A percentile compares a stretch with the other conserved stretches of the same genome.
These are phyloP conservation scores for Pyralis farinalis DNA, from an alignment of 2,888 invertebrate genomes.

Conservation along the genomic window DNA sequence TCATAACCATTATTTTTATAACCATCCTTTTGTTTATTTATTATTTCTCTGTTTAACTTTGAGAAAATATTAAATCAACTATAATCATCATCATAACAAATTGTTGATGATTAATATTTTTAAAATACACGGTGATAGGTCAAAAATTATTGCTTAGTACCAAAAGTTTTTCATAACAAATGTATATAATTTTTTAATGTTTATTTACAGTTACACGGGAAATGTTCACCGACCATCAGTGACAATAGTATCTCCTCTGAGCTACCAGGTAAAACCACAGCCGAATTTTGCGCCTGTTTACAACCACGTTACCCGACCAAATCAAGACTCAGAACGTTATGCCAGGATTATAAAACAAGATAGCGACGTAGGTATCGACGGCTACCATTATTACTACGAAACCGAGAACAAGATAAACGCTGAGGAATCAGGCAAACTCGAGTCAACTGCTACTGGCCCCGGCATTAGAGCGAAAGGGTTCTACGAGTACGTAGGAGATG, in stretches of 20 bases:
- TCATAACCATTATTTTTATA: too few relatives aligned
- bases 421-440: slow-evolving; percentile 82
- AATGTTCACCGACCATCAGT: background rate
- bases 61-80: too few relatives aligned
- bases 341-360: slow-evolving; percentile 79
- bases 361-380: slow-evolving; percentile 68
- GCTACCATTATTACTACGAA: slow-evolving; percentile 82
- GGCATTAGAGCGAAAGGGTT: slow-evolving; percentile 84
- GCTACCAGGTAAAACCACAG: slow-evolving; percentile 12
- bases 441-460: slow-evolving; percentile 69
- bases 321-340: slow-evolving; percentile 50
- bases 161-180: too few relatives aligned
- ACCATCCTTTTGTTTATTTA: too few relatives aligned
- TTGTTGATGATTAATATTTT: too few relatives aligned
- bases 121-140: too few relatives aligned
- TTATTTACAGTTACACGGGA: too few relatives aligned
- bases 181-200: too few relatives aligned
- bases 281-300: slow-evolving; percentile 2
- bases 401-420: slow-evolving; percentile 85
- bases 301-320: too few relatives aligned
- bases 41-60: too few relatives aligned
- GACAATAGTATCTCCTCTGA: background rate
- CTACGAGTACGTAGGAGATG: slow-evolving; percentile 84
- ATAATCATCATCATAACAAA: too few relatives aligned
- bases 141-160: too few relatives aligned